Evolutionary conservation across 2,113 vertebrate genomes (phyloP).

Genomic region (Penelope pileata): DNA sequence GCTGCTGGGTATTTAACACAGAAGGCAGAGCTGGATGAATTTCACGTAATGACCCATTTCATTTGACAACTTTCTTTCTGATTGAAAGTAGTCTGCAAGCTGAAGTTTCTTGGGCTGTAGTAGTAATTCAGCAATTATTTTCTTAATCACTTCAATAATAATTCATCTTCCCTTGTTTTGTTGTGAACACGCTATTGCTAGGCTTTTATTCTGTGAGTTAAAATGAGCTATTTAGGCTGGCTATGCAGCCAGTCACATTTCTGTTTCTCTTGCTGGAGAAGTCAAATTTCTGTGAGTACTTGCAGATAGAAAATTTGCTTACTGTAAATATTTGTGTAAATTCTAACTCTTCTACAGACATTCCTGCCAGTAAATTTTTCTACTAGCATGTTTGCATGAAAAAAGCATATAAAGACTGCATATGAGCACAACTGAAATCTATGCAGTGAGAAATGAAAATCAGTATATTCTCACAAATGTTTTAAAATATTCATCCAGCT

Average conservation of each 20-base stretch:
- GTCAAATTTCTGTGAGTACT: not conserved
- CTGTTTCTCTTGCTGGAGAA: not conserved
- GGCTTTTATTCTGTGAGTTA: not conserved
- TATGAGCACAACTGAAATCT: not conserved
- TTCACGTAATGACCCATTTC: not conserved
- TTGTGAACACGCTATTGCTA: not conserved
- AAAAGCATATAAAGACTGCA: not conserved
- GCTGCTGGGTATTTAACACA: not conserved
- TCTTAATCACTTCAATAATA: not conserved
- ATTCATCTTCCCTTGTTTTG: not conserved
- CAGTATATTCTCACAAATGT: not conserved
- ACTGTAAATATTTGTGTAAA: conserved; percentile 1
- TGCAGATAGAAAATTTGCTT: not conserved
- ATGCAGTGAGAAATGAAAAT: not conserved
- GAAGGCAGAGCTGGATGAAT: not conserved
- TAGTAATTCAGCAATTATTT: not conserved
- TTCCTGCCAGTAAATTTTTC: not conserved
- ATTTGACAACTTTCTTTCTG: not conserved
- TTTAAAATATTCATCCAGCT: not conserved
- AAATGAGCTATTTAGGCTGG: not conserved
- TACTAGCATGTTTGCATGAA: not conserved
- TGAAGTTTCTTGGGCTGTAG: not conserved
- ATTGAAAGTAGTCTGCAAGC: not conserved
- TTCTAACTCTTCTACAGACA: not conserved
- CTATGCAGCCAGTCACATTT: not conserved